Evolutionary conservation across 2,797 vertebrate species (phyloP), one percentile per base, ranked within the genome.

Genomic region (Amphiprion clarkii): DNA sequence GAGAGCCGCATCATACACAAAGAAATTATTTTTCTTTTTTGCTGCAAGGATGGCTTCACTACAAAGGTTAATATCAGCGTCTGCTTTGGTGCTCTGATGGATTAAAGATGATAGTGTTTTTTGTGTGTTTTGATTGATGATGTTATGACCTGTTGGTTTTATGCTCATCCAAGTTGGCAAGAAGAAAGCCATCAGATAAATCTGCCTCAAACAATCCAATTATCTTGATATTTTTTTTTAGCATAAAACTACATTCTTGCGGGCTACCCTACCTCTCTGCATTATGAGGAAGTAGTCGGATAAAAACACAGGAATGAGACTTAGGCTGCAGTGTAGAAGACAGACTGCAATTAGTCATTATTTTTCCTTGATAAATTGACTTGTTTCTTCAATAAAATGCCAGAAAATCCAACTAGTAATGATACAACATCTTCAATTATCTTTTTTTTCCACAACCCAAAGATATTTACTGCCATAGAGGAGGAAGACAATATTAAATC

Each of bases 71-170:
- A 66, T 61, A 71, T 59, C 25, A 44, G 54, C 60, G 33, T 33
- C 33, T 67, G 21, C 33, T 58, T 67, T 60, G 52, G 6, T 25
- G 40, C 13, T 60, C 52, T 40, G 33, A 42, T 3, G 64, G 11
- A 63, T 56, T 40, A 52, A 40, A 48, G 8, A 62, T 25, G 10
- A 17, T 25, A 16, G 21, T 57, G 31, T 55, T 57, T 27, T 52
- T 49, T 7, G 53, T 40, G 11, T 61, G 5, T 25, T 72, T 74
- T 76, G 66, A 71, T 58, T 71, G 62, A 71, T 71, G 62, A 58
- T 73, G 25, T 48, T 53, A 25, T 55, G 39, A 46, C 12, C 13
- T 75, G 14, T 67, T 40, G 53, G 31, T 44, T 73, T 61, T 55
- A 31, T 59, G 8, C 10, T 55, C 14, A 53, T 21, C 10, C 11